These are phyloP conservation scores for Solen grandis DNA, from an alignment of 1,140 invertebrate genomes.

Conservation along the genomic window DNA sequence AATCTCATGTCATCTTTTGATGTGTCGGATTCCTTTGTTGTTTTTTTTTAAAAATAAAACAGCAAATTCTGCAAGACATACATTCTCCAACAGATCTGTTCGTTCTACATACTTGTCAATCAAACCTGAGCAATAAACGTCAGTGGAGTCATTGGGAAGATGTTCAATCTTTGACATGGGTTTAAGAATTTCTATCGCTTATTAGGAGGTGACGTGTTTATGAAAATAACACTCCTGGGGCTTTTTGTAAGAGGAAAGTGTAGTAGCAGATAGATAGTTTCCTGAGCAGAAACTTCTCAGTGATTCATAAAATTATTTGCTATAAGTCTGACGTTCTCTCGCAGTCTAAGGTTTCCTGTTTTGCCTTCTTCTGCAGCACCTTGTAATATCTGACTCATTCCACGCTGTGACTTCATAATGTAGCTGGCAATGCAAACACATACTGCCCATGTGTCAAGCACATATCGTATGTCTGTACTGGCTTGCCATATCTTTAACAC, in stretches of 20 bases:
- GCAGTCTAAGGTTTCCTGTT: conserved; percentile 28
- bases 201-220: conserved; percentile 57
- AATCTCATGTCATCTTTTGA: too few relatives aligned
- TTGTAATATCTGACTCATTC: conserved; percentile 38
- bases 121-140: conserved; percentile 39
- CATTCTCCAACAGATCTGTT: conserved; percentile 18
- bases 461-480: conserved; percentile 56
- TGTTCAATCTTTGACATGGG: conserved; percentile 24
- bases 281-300: too few relatives aligned
- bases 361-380: conserved; percentile 40
- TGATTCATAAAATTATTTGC: conserved; percentile 61
- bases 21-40: conserved; percentile 21
- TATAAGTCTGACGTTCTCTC: conserved; percentile 48
- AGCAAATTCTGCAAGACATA: too few relatives aligned
- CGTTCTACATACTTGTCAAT: conserved; percentile 37
- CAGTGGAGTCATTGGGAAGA: conserved; percentile 42
- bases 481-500: conserved; percentile 55
- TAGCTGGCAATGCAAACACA: too few relatives aligned
- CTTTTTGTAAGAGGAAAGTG: conserved; percentile 22
- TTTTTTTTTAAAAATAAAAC: neutral
- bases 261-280: conserved; percentile 46
- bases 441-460: conserved; percentile 51
- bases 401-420: too few relatives aligned
- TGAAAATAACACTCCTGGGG: conserved; percentile 28
- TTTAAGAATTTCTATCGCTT: conserved; percentile 55